These are phyloP conservation scores for Limonius californicus DNA, from an alignment of 1,140 invertebrate species.

Conservation along the genomic window DNA sequence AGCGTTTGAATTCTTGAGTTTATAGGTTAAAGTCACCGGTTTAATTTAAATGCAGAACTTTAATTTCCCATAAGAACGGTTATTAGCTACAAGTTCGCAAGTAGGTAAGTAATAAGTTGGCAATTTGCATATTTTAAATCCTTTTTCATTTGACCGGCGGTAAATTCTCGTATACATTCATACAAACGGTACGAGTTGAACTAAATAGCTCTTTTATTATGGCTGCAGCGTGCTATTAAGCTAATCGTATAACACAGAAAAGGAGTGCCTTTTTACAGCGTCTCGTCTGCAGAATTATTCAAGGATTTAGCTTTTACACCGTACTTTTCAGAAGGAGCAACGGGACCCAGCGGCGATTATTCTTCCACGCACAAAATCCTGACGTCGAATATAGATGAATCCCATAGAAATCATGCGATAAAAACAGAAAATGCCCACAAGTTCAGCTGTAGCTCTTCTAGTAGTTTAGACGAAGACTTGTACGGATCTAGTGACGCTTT, in stretches of 20 bases:
- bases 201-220: background rate
- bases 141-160: no score
- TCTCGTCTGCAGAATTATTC: background rate
- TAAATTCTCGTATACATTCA: no score
- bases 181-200: background rate
- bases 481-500: background rate
- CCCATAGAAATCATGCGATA: background rate
- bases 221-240: background rate
- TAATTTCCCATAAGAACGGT: background rate
- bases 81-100: no score
- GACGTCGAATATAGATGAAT: background rate
- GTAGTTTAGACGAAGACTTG: background rate
- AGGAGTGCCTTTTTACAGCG: background rate
- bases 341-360: background rate
- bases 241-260: background rate
- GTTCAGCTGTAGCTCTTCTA: background rate
- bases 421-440: background rate
- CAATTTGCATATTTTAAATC: no score
- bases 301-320: background rate
- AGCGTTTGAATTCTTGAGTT: no score
- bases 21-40: no score
- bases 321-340: background rate
- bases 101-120: no score
- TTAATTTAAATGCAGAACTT: no score
- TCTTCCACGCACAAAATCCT: background rate